A percentile compares a stretch with the other conserved stretches of the same genome.
phyloP scores from a whole-genome alignment of 2,113 vertebrate genomes.

The Drymodes brunneopygia region DNA sequence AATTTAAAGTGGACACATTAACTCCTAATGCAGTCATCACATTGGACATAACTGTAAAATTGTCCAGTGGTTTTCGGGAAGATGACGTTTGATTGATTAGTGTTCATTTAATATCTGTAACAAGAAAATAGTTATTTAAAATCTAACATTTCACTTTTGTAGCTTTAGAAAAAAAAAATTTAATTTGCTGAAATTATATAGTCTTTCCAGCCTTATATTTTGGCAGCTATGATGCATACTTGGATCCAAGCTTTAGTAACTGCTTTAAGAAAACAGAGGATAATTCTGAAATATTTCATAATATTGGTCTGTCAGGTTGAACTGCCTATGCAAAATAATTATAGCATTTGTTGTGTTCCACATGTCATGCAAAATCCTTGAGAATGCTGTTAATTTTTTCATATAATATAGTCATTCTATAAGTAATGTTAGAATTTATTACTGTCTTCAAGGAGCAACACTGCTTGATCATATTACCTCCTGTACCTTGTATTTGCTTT shows the following conservation, averaged over 20 bases:
- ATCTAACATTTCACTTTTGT: not conserved
- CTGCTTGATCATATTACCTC: not conserved
- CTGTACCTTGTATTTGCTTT: not conserved
- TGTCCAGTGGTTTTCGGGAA: not conserved
- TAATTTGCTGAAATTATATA: not conserved
- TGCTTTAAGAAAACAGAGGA: not conserved
- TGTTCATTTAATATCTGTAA: not conserved
- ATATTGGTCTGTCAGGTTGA: not conserved
- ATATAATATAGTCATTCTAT: not conserved
- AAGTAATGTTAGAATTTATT: not conserved
- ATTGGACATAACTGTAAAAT: not conserved
- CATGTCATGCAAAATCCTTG: not conserved
- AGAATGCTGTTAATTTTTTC: not conserved
- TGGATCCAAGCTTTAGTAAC: not conserved
- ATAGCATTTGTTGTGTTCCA: not conserved
- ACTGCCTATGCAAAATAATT: not conserved
- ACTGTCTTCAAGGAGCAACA: not conserved
- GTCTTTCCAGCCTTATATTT: not conserved
- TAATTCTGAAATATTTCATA: not conserved
- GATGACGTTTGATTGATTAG: not conserved
- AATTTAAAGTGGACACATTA: not conserved
- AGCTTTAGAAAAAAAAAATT: not conserved
- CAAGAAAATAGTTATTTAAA: not conserved
- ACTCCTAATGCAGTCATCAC: not conserved
- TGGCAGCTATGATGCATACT: not conserved